Conservation (phyloP, 2,797 vertebrate species). For the Notamacropus eugenii region DNA sequence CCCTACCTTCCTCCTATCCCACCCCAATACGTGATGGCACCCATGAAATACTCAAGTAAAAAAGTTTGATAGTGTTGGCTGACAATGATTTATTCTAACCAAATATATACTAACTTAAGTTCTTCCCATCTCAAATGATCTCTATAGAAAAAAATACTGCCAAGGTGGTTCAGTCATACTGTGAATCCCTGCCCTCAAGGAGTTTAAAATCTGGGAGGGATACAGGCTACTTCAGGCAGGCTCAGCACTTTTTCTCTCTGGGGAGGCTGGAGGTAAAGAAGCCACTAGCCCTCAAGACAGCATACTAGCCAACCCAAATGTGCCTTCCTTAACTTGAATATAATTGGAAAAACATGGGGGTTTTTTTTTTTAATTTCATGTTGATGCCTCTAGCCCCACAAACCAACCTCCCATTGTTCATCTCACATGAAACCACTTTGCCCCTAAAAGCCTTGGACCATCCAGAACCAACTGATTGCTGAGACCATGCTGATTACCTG, state of each 20-base stretch:
- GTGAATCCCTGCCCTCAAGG: not conserved
- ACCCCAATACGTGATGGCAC: not conserved
- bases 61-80: not conserved
- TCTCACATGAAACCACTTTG: not conserved
- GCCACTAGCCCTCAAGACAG: not conserved
- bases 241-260: not conserved
- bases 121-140: not conserved
- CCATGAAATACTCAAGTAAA: not conserved
- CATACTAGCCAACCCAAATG: not conserved
- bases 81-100: not conserved
- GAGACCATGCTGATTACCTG: not conserved
- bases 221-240: not conserved
- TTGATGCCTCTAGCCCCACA: not conserved
- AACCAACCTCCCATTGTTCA: not conserved
- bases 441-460: not conserved
- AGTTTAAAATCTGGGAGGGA: not conserved
- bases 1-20: not conserved
- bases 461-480: not conserved
- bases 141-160: not conserved
- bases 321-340: not conserved
- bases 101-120: not conserved
- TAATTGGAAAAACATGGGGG: not conserved
- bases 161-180: not conserved
- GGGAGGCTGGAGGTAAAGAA: not conserved
- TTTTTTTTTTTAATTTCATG: not conserved